Percentiles rank a stretch among this genome's conserved stretches.
These are phyloP conservation scores for Bettongia penicillata DNA, from an alignment of 2,113 vertebrate genomes.

Conservation along the genomic window DNA sequence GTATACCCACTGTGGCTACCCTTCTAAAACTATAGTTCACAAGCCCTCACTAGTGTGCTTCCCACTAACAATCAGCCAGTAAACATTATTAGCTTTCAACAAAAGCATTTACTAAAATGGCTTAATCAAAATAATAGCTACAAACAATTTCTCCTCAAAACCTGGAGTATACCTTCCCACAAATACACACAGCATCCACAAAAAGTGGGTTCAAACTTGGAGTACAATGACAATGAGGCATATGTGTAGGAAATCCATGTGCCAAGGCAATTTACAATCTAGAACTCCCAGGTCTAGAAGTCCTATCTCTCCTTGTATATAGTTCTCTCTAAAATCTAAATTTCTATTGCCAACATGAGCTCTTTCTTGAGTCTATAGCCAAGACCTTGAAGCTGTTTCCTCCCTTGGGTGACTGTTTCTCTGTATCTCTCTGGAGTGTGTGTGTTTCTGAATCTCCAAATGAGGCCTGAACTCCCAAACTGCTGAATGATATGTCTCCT, in stretches of 20 bases:
- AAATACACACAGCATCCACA: neutral
- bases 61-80: neutral
- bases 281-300: neutral
- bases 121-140: neutral
- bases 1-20: neutral
- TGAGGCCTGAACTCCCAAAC: neutral
- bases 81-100: neutral
- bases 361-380: neutral
- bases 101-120: neutral
- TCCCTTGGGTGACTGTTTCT: neutral
- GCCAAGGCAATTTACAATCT: neutral
- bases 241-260: neutral
- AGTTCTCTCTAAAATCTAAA: neutral
- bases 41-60: neutral
- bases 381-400: neutral
- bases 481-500: neutral
- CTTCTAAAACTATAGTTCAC: neutral
- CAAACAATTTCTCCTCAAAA: neutral
- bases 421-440: neutral
- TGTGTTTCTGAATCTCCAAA: neutral
- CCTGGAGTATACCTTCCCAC: neutral
- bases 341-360: neutral
- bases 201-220: neutral
- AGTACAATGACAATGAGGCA: neutral
- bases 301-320: neutral